phyloP scores from a whole-genome alignment of 2,888 invertebrate genomes.

The Theretra japonica region DNA sequence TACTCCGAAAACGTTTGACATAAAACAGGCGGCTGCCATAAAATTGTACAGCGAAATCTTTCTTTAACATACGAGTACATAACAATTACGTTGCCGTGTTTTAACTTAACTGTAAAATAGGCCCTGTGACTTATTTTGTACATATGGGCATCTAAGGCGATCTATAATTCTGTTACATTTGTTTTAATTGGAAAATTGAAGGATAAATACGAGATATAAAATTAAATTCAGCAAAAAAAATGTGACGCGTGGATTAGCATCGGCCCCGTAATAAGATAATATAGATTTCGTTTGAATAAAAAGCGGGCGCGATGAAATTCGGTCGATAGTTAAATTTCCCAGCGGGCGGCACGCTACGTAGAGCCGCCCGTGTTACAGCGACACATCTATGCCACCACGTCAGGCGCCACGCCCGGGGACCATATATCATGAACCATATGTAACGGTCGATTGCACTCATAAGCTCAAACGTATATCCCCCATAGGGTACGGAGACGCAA shows the following conservation, averaged over 20 bases:
- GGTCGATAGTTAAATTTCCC: constrained; percentile 38
- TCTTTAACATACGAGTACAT: too few relatives aligned
- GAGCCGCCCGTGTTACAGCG: not conserved
- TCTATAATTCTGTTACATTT: too few relatives aligned
- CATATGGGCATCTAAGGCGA: too few relatives aligned
- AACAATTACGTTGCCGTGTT: too few relatives aligned
- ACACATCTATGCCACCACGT: not conserved
- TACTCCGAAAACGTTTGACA: too few relatives aligned
- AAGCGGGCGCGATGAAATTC: constrained; percentile 23
- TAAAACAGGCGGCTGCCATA: too few relatives aligned
- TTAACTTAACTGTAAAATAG: too few relatives aligned
- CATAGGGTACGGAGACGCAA: too few relatives aligned
- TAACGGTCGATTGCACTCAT: not conserved
- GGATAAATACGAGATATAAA: not conserved
- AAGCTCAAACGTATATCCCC: too few relatives aligned
- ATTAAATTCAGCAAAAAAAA: not conserved
- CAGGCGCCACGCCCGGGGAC: not conserved
- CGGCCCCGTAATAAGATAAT: constrained; percentile 1
- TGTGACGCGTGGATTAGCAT: constrained; percentile 4
- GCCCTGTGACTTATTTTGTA: too few relatives aligned
- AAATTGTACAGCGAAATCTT: too few relatives aligned
- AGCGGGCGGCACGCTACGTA: constrained; percentile 30
- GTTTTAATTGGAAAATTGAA: not conserved
- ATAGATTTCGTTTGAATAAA: constrained; percentile 26
- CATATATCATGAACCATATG: not conserved